Evolutionary conservation across 37 sponge, comb jelly and placozoan genomes (phyloP).

Genomic region (Cliona cf. orientalis): DNA sequence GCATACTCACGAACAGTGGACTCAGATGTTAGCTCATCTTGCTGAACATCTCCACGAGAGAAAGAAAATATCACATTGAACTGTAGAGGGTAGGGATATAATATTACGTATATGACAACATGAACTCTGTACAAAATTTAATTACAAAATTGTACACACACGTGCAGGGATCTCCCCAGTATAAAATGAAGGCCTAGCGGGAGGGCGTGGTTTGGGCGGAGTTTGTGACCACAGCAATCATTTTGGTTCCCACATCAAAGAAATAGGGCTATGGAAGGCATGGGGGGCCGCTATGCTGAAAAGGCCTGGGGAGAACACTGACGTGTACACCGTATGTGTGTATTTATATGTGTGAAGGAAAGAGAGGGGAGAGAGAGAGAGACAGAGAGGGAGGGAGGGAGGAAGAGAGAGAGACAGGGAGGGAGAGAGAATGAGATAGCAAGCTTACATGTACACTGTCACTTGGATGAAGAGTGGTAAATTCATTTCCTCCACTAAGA

Average conservation of each 20-base stretch:
- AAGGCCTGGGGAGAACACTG: too few relatives aligned
- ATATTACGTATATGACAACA: not conserved
- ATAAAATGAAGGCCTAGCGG: not conserved
- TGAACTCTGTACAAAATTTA: too few relatives aligned
- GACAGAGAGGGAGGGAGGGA: too few relatives aligned
- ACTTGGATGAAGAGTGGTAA: not conserved
- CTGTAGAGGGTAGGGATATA: constrained; percentile 2
- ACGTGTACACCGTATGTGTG: too few relatives aligned
- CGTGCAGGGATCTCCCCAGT: not conserved
- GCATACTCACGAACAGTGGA: not conserved
- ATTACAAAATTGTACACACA: not conserved
- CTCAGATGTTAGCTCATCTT: not conserved
- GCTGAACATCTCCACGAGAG: not conserved
- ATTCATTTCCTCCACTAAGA: not conserved
- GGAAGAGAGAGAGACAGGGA: not conserved
- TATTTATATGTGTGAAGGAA: too few relatives aligned
- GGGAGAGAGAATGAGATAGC: not conserved
- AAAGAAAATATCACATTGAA: constrained; percentile 16
- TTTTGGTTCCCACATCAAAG: too few relatives aligned
- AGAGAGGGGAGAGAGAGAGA: too few relatives aligned
- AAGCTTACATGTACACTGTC: not conserved
- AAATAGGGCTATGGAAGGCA: too few relatives aligned
- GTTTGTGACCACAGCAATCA: too few relatives aligned
- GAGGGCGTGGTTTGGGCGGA: too few relatives aligned
- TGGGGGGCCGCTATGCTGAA: too few relatives aligned